Evolutionary conservation across 2,888 invertebrate genomes (phyloP).

Genomic region (Trichogramma evanescens): DNA sequence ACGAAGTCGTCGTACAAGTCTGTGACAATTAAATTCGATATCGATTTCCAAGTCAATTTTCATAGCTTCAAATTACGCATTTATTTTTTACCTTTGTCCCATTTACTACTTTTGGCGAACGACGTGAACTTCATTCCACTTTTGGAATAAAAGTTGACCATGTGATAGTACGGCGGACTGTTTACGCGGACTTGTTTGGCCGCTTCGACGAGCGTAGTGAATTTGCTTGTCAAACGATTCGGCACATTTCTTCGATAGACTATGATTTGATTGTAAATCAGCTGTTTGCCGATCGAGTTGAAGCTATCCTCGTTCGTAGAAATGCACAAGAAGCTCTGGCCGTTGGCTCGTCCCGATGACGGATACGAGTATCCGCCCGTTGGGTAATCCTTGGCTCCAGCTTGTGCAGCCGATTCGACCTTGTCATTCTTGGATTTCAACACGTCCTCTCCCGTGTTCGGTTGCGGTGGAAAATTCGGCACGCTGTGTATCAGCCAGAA

Average conservation of each 20-base stretch:
- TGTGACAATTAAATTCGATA: constrained; percentile 20
- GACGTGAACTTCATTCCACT: constrained; percentile 63
- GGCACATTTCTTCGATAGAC: constrained; percentile 67
- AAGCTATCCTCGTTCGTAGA: constrained; percentile 62
- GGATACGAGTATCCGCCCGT: constrained; percentile 62
- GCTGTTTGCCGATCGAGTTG: constrained; percentile 67
- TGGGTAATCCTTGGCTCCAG: constrained; percentile 17
- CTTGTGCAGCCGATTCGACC: background rate
- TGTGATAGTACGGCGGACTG: constrained; percentile 60
- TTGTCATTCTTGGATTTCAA: background rate
- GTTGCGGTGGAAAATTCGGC: constrained; percentile 73
- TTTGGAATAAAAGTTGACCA: constrained; percentile 54
- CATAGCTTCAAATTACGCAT: background rate
- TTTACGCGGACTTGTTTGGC: constrained; percentile 53
- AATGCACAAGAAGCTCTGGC: constrained; percentile 84
- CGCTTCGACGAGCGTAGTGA: constrained; percentile 56
- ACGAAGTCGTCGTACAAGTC: constrained; percentile 79
- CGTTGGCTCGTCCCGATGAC: constrained; percentile 63
- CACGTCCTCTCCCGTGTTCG: constrained; percentile 33
- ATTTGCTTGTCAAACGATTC: constrained; percentile 48
- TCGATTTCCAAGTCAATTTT: too few species aligned
- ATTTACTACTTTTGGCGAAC: constrained; percentile 78
- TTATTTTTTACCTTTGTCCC: constrained; percentile 54
- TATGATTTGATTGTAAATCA: constrained; percentile 75
- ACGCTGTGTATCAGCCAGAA: constrained; percentile 92